Base-by-base conservation (phyloP, 2,113 vertebrate genomes). In the Rhadina sibilatrix region DNA sequence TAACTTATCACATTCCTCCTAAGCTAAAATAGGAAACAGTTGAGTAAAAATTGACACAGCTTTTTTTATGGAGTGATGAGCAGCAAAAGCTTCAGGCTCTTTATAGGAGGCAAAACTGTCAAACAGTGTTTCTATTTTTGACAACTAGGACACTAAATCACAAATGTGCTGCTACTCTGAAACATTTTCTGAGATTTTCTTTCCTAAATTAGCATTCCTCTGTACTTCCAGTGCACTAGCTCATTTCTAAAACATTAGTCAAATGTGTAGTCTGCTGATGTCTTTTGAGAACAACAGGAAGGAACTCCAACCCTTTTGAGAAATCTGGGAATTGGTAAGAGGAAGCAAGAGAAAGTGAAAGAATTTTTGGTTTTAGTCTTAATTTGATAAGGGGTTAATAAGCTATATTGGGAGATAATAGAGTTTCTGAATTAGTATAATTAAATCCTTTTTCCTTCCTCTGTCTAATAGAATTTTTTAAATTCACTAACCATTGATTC, bases 11-110 rank as follows among this genome's bases (percentile, higher is more conserved):
- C 50, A 7, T 83, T 91, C 69, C 38, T 44, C 30, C 46, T 47
- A 49, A 79, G 83, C 88, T 96, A 95, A 96, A 96, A 92, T 16
- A 83, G 84, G 90, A 82, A 95, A 65, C 63, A 72, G 83, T 12
- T 95, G 90, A 93, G 86, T 87, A 94, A 96, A 95, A 95, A 84
- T 31, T 38, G 47, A 35, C 70, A 76, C 31, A 15, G 54, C 14
- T 81, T 86, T 90, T 90, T 90, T 90, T 6, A 52, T 59, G 40
- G 38, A 63, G 83, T 3, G 44, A 84, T 40, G 54, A 92, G 94
- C 80, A 83, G 80, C n/a, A 78, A 53, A 90, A 89, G 77, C 91
- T 95, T 89, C 63, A 64, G 65, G 61, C 65, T 95, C 88, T 71
- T 76, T 79, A 52, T 13, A 70, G 83, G 61, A 94, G 49, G 65